Evolutionary conservation across 2,797 vertebrate genomes (phyloP), one percentile per base, ranked within the genome.

Genomic region (Microctenopoma lineatum): DNA sequence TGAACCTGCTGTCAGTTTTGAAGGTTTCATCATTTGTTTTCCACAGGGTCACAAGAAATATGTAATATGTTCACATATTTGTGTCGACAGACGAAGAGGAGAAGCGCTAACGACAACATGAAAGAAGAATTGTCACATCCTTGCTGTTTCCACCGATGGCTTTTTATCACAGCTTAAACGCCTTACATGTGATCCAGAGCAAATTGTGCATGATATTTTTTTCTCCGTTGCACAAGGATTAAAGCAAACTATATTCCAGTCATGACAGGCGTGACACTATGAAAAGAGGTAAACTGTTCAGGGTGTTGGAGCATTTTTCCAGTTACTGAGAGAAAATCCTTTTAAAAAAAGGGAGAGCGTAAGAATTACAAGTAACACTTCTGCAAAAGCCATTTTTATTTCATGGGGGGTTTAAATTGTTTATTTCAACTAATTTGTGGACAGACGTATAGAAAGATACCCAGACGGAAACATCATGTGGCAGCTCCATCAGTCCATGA

Each of bases 161-260:
- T 46, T 15, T 47, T 58, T 34, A 67, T 59, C 39, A 52, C 7
- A 0, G 54, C 55, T 67, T 81, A 77, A 77, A 77, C 72, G 59
- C 55, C 64, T 84, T 78, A 66, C 83, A 79, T 72, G 58, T 45
- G 62, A 80, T 79, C 73, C 70, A 57, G 55, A 77, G 61, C 54
- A 80, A 85, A 82, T 59, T 63, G 62, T 55, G 73, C 47, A 73
- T 62, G 52, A 63, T 71, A 4, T 66, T 54, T 71, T 59, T 81
- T 73, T 72, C 34, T 64, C 65, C 54, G 59, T 59, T 77, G 64
- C 67, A 66, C 26, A 51, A 32, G 72, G 74, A 89, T 88, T 84
- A 89, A 84, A 80, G 71, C 65, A 81, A 86, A 81, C 59, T 77
- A 47, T 61, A 81, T 76, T 83, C 78, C 75, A 83, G 66, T 72